These are phyloP conservation scores for Climacteris rufus DNA, from an alignment of 2,113 vertebrate genomes.

Conservation along the genomic window DNA sequence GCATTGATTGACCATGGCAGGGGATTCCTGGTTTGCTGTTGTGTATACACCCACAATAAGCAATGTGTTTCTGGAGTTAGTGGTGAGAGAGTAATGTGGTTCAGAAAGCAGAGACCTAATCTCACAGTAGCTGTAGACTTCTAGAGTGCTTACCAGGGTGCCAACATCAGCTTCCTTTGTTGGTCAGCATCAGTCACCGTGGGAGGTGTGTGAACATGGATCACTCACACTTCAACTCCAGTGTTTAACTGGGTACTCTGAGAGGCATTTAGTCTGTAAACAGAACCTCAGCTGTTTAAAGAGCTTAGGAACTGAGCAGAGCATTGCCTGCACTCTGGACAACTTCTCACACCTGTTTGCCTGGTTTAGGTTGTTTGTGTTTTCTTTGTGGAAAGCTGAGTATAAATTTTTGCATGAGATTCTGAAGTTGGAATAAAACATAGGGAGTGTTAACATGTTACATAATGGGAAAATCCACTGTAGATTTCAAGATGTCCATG, in stretches of 20 bases:
- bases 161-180: background rate
- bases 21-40: background rate
- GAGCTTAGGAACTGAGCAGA: background rate
- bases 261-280: background rate
- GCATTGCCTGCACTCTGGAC: background rate
- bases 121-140: background rate
- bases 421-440: background rate
- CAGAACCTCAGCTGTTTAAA: background rate
- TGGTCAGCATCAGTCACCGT: background rate
- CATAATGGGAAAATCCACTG: background rate
- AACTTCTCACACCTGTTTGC: background rate
- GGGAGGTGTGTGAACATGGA: background rate
- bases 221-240: background rate
- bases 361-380: background rate
- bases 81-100: background rate
- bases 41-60: background rate
- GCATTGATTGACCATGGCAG: background rate
- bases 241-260: background rate
- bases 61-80: background rate
- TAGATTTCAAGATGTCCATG: background rate
- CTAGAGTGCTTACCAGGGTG: fast-evolving
- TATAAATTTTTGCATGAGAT: background rate
- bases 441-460: background rate
- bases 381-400: background rate
- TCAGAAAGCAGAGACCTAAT: background rate